phyloP scores from a whole-genome alignment of 2,888 invertebrate species.

The Orchesella flavescens region DNA sequence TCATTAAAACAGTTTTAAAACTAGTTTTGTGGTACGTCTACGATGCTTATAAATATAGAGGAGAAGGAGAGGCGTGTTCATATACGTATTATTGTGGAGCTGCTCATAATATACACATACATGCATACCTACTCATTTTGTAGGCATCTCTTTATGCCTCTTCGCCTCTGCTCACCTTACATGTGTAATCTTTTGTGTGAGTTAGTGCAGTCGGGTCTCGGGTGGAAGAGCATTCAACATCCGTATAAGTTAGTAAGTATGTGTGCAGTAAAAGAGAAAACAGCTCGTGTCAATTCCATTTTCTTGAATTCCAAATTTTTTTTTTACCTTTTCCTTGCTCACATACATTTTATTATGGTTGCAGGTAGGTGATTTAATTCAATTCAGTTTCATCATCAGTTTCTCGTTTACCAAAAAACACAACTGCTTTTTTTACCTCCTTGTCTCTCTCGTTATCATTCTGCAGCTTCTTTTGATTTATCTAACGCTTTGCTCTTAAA shows the following conservation, averaged over 20 bases:
- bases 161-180: slow-evolving; percentile 38
- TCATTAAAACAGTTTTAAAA: slow-evolving; percentile 59
- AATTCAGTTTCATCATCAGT: slow-evolving; percentile 55
- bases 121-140: not conserved
- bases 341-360: too few relatives aligned
- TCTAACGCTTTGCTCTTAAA: not conserved
- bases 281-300: slow-evolving; percentile 58
- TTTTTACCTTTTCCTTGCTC: not conserved
- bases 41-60: not conserved
- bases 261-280: slow-evolving; percentile 52
- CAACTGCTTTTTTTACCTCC: slow-evolving; percentile 22
- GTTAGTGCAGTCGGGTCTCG: not conserved
- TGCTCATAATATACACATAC: not conserved
- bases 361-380: slow-evolving; percentile 60
- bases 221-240: too few relatives aligned
- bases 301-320: slow-evolving; percentile 42
- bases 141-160: not conserved
- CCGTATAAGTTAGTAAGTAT: too few relatives aligned
- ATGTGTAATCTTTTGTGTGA: slow-evolving; percentile 42
- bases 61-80: too few relatives aligned
- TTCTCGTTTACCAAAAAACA: slow-evolving; percentile 9
- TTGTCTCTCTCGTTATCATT: not conserved
- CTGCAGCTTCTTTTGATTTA: not conserved
- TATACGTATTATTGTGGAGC: not conserved
- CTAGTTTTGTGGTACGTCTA: slow-evolving; percentile 12